Conservation (phyloP, 2,113 vertebrate genomes). For the Thinocorus orbignyianus region DNA sequence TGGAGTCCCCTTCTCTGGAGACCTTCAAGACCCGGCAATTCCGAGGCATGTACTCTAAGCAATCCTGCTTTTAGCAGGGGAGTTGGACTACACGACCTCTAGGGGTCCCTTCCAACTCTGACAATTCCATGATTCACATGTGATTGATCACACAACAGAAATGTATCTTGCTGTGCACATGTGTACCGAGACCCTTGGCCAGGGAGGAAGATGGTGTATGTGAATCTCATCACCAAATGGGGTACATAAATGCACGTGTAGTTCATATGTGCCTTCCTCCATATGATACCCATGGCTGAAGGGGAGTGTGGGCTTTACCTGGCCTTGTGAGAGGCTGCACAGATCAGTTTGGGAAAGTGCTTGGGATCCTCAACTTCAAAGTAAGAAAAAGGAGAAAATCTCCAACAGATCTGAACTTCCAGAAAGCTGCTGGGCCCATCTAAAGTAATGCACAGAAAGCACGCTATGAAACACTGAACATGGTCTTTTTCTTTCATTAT, state of each 20-base stretch:
- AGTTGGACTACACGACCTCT: too few relatives aligned
- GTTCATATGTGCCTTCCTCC: background rate
- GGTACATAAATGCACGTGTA: fast-evolving
- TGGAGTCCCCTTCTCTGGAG: too few relatives aligned
- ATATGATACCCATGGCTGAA: background rate
- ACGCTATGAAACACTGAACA: background rate
- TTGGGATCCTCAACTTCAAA: background rate
- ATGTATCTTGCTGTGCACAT: background rate
- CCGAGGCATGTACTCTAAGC: too few relatives aligned
- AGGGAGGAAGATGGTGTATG: background rate
- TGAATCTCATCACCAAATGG: background rate
- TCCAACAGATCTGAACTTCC: background rate
- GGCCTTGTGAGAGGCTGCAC: background rate
- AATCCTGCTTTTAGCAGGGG: too few relatives aligned
- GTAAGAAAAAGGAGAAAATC: background rate
- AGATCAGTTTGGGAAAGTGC: background rate
- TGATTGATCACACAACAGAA: background rate
- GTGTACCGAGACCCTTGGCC: background rate
- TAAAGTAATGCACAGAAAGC: background rate
- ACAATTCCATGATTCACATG: too few relatives aligned
- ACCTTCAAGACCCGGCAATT: too few relatives aligned
- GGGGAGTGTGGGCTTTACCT: background rate
- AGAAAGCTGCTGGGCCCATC: background rate
- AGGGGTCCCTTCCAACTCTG: too few relatives aligned
- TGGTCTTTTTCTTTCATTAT: background rate